Evolutionary conservation across 2,888 invertebrate species (phyloP).

Genomic region (Aphodius sticticus): DNA sequence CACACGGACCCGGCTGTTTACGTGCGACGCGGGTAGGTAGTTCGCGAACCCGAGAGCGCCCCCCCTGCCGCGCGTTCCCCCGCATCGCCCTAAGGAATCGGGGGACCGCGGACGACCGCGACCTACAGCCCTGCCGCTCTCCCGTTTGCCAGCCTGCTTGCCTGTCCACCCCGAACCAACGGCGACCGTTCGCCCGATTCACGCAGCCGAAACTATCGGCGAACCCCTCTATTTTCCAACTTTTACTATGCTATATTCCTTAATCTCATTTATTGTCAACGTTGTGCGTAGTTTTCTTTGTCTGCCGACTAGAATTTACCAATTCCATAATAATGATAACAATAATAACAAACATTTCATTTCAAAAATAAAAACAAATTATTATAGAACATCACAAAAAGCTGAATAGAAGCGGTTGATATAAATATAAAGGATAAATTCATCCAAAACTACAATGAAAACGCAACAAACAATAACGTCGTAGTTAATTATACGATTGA

Average conservation of each 20-base stretch:
- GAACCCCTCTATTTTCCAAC: conserved; percentile 6
- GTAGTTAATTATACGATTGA: too few relatives aligned
- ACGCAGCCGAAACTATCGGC: conserved; percentile 40
- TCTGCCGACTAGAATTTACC: too few relatives aligned
- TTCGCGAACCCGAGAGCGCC: conserved; percentile 48
- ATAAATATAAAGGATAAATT: too few relatives aligned
- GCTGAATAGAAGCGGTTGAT: too few relatives aligned
- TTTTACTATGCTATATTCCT: background rate
- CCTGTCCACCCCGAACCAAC: conserved; percentile 49
- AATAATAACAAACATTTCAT: too few relatives aligned
- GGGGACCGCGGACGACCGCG: conserved; percentile 44
- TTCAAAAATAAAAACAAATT: too few relatives aligned
- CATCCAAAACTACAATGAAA: too few relatives aligned
- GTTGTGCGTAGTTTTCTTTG: too few relatives aligned
- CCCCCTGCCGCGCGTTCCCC: conserved; percentile 17
- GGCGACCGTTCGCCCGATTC: conserved; percentile 40
- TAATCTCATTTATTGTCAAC: background rate
- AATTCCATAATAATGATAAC: too few relatives aligned
- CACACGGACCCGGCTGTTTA: conserved; percentile 49
- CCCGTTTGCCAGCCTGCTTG: conserved; percentile 41
- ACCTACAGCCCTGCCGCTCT: conserved; percentile 42
- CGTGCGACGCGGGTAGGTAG: conserved; percentile 49
- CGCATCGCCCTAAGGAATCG: conserved; percentile 35
- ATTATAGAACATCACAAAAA: too few relatives aligned
- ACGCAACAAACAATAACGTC: too few relatives aligned